Evolutionary conservation across 37 sponge, comb jelly and placozoan species (phyloP).

Genomic region (Agelas oroides): DNA sequence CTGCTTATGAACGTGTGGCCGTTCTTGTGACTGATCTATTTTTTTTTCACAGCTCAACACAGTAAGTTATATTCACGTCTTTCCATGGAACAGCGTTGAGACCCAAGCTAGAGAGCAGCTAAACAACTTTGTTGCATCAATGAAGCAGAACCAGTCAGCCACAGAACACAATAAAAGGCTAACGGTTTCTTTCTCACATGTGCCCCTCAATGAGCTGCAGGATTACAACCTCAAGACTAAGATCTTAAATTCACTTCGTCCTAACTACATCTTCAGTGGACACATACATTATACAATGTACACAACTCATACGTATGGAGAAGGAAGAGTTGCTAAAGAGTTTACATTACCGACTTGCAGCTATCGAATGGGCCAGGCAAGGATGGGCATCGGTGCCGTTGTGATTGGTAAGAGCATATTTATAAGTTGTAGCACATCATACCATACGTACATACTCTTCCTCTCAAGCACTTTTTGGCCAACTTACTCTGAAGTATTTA

Average conservation of each 20-base stretch:
- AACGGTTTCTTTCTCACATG: conserved; percentile 16
- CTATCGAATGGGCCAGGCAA: conserved; percentile 63
- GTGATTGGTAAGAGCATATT: conserved; percentile 33
- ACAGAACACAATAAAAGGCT: background rate
- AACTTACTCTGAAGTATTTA: too few relatives aligned
- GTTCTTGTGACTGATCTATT: too few relatives aligned
- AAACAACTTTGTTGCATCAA: background rate
- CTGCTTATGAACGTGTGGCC: too few relatives aligned
- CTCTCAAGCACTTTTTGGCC: too few relatives aligned
- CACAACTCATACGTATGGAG: background rate
- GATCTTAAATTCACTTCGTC: background rate
- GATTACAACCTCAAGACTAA: background rate
- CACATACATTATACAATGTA: conserved; percentile 47
- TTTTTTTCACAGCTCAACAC: conserved; percentile 21
- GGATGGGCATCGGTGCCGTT: conserved; percentile 50
- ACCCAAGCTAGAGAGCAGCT: background rate
- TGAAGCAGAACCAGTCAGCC: background rate
- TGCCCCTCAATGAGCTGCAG: conserved; percentile 19
- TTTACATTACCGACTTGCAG: conserved; percentile 58
- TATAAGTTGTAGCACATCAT: background rate
- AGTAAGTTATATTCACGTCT: conserved; percentile 3
- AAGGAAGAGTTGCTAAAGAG: conserved; percentile 15
- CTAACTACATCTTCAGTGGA: conserved; percentile 55
- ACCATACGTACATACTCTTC: too few relatives aligned
- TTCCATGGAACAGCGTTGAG: background rate